Evolutionary conservation across 2,888 invertebrate species (phyloP).

Genomic region (Nephrocerus scutellatus): DNA sequence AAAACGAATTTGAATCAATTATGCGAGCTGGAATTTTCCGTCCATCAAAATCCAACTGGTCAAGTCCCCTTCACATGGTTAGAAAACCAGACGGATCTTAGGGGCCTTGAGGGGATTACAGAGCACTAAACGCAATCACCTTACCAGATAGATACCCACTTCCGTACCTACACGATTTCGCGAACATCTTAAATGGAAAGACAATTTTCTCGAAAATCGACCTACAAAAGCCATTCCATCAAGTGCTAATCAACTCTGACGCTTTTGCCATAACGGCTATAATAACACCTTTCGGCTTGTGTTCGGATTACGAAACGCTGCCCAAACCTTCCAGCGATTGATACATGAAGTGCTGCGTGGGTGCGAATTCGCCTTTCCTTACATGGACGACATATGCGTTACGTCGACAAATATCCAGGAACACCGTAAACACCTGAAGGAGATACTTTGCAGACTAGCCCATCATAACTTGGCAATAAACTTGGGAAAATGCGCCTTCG

Average conservation of each 20-base stretch:
- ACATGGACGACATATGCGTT: slow-evolving; percentile 15
- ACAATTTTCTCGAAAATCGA: slow-evolving; percentile 19
- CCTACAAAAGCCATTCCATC: slow-evolving; percentile 28
- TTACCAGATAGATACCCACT: slow-evolving; percentile 10
- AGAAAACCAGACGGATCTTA: slow-evolving; percentile 5
- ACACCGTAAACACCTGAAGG: slow-evolving; percentile 7
- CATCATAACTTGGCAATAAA: slow-evolving; percentile 13
- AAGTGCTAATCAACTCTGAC: slow-evolving; percentile 19
- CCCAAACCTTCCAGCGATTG: slow-evolving; percentile 18
- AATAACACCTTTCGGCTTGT: slow-evolving; percentile 30
- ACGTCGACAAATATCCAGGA: slow-evolving; percentile 10
- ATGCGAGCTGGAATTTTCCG: not conserved
- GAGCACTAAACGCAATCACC: slow-evolving; percentile 9
- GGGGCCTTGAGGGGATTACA: slow-evolving; percentile 9
- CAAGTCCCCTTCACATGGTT: slow-evolving; percentile 5
- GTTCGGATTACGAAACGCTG: slow-evolving; percentile 19
- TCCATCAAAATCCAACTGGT: not conserved
- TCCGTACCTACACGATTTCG: slow-evolving; percentile 5
- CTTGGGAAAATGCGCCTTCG: slow-evolving; percentile 13
- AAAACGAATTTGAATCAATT: not conserved
- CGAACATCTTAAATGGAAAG: slow-evolving; percentile 7
- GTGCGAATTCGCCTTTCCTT: slow-evolving; percentile 11
- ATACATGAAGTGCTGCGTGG: slow-evolving; percentile 17
- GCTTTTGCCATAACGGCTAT: slow-evolving; percentile 32
- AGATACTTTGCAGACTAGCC: slow-evolving; percentile 3